A percentile compares a stretch with the other conserved stretches of the same genome.
Evolutionary conservation across 2,888 invertebrate genomes (phyloP).

Genomic region (Agrochola lota): DNA sequence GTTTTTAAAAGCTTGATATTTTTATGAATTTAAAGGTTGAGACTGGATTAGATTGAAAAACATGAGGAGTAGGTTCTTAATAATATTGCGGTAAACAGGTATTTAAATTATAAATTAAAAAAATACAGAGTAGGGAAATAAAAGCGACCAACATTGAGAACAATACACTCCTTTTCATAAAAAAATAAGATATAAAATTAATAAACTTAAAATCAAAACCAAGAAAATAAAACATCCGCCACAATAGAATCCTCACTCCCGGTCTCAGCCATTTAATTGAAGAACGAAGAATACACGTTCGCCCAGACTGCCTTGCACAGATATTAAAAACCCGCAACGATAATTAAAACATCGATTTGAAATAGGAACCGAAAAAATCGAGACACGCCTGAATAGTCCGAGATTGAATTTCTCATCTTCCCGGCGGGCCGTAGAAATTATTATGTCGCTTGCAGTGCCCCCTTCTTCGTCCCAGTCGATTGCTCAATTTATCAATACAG

Average conservation of each 20-base stretch:
- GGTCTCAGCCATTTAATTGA: constrained; percentile 16
- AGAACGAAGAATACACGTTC: constrained; percentile 18
- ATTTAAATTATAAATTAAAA: too few species aligned
- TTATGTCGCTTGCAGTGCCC: constrained; percentile 85
- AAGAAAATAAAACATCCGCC: not conserved
- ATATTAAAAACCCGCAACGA: constrained; percentile 63
- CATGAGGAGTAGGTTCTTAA: not conserved
- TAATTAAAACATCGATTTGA: constrained; percentile 66
- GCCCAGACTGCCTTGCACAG: constrained; percentile 40
- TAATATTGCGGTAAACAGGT: not conserved
- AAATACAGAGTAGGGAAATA: not conserved
- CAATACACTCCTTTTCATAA: not conserved
- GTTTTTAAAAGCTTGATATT: not conserved
- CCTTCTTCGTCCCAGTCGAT: constrained; percentile 84
- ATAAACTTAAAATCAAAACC: not conserved
- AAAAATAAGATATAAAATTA: not conserved
- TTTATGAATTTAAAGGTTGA: not conserved
- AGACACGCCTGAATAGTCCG: constrained; percentile 63
- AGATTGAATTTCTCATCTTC: constrained; percentile 85
- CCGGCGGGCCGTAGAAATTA: constrained; percentile 82
- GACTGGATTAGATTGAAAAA: not conserved
- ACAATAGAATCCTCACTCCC: not conserved
- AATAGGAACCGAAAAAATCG: constrained; percentile 64
- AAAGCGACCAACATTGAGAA: too few species aligned
- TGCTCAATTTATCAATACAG: constrained; percentile 89